These are phyloP conservation scores for Tricholaema leucomelas DNA, from an alignment of 2,113 vertebrate species.

Conservation along the genomic window DNA sequence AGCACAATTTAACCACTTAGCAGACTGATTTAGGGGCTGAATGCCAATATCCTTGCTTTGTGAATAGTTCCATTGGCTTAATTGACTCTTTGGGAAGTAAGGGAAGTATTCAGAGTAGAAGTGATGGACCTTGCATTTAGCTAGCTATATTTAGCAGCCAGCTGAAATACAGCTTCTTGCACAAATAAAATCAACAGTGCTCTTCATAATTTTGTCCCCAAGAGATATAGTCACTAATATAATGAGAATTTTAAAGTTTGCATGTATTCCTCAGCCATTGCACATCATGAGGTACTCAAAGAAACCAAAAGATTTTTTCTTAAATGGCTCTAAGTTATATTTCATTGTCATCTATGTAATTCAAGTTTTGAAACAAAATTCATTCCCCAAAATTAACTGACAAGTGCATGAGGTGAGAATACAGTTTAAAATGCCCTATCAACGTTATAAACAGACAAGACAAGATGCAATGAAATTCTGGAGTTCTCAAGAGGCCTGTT, in stretches of 20 bases:
- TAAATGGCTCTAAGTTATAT: not conserved
- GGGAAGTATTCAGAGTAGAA: slow-evolving; percentile 8
- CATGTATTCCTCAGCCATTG: not conserved
- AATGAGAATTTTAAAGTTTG: slow-evolving; percentile 15
- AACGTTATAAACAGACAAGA: not conserved
- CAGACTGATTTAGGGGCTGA: slow-evolving; percentile 15
- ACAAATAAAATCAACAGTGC: not conserved
- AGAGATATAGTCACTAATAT: not conserved
- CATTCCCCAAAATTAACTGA: not conserved
- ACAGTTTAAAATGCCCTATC: not conserved
- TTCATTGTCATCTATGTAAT: not conserved
- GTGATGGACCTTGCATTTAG: not conserved
- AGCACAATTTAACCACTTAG: slow-evolving; percentile 1
- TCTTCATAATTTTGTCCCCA: slow-evolving; percentile 3
- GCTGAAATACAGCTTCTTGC: slow-evolving; percentile 6
- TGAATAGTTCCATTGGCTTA: slow-evolving; percentile 28
- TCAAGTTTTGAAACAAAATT: not conserved
- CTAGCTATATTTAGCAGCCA: not conserved
- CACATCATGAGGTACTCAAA: not conserved
- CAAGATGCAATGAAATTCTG: not conserved
- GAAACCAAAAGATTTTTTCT: slow-evolving; percentile 13
- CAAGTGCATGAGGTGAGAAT: not conserved
- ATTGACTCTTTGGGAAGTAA: slow-evolving; percentile 15
- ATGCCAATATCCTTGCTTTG: not conserved
- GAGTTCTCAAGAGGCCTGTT: not conserved